Base-by-base conservation (phyloP, 2,113 vertebrate genomes). In the Dissostichus mawsoni region DNA sequence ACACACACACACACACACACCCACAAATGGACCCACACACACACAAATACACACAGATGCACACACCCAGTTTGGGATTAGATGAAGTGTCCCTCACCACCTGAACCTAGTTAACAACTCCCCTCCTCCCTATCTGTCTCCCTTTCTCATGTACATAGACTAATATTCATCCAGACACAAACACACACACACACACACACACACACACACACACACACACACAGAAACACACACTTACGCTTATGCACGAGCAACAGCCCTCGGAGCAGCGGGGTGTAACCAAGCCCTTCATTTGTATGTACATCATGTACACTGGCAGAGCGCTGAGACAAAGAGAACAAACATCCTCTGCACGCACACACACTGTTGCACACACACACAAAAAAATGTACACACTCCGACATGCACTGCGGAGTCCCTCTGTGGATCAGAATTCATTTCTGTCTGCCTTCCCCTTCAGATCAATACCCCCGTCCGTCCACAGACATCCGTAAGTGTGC, bases 251-350 rank as follows among this genome's bases (percentile, higher is more conserved):
- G 74, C 81, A 90, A 76, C 84, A 83, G 80, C 84, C 69, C 85
- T 48, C 70, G 81, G 80, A 91, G 84, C 92, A 86, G 90, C 84
- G 84, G 92, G 94, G 87, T n/a, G n/a, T 87, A 93, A 91, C 90
- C 89, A 90, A 93, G 90, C 78, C 89, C 80, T 86, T 92, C 90
- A 94, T 94, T 92, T 95, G 93, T 95, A 93, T 94, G 88, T 90
- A 89, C 87, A 89, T 90, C 88, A 81, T 87, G 90, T 87, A 67
- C 78, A 81, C 79, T 41, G 64, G 73, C 61, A 83, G 87, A 89
- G 82, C 79, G 25, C 90, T 58, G 70, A 90, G 87, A 92, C 90
- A 92, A 93, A 92, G 90, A 90, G 78, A 90, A 78, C 88, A 89
- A 83, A 92, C 92, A 86, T 87, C 78, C 86, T 77, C 82, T 47